A percentile compares a stretch with the other conserved stretches of the same genome.
Evolutionary conservation across 23 tunicate species (phyloP).

Genomic region (Ascidia mentula): DNA sequence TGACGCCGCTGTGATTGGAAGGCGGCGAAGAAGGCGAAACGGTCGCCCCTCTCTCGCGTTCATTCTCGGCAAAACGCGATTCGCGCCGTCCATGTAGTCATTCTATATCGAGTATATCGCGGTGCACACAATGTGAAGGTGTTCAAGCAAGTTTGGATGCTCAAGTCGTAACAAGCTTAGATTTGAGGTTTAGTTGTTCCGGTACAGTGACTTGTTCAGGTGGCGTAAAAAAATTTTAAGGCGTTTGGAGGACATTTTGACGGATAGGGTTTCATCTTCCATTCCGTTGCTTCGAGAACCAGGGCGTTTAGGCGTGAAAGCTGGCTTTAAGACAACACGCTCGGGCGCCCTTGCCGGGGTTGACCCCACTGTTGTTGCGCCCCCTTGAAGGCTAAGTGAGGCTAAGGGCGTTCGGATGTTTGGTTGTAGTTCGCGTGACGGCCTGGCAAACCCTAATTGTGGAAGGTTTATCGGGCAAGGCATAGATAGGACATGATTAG

Average conservation of each 20-base stretch:
- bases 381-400: slow-evolving; percentile 9
- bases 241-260: background rate
- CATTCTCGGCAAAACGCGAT: background rate
- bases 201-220: no score
- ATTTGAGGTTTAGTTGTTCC: background rate
- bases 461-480: slow-evolving; percentile 9
- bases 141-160: background rate
- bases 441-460: slow-evolving; percentile 5
- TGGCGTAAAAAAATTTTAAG: background rate
- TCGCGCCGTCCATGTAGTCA: background rate
- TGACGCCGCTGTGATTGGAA: slow-evolving; percentile 3
- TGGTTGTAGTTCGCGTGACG: slow-evolving; percentile 1
- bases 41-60: slow-evolving; percentile 10
- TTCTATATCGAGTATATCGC: slow-evolving; percentile 8
- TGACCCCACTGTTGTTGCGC: background rate
- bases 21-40: slow-evolving; percentile 1
- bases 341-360: background rate
- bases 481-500: slow-evolving; percentile 2
- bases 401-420: slow-evolving; percentile 12
- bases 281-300: background rate
- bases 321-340: slow-evolving; percentile 6
- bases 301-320: slow-evolving; percentile 7
- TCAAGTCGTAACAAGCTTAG: background rate
- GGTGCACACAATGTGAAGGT: no score
- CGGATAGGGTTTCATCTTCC: background rate